These are phyloP conservation scores for Ctena decussata DNA, from an alignment of 2,888 invertebrate species.

Conservation along the genomic window DNA sequence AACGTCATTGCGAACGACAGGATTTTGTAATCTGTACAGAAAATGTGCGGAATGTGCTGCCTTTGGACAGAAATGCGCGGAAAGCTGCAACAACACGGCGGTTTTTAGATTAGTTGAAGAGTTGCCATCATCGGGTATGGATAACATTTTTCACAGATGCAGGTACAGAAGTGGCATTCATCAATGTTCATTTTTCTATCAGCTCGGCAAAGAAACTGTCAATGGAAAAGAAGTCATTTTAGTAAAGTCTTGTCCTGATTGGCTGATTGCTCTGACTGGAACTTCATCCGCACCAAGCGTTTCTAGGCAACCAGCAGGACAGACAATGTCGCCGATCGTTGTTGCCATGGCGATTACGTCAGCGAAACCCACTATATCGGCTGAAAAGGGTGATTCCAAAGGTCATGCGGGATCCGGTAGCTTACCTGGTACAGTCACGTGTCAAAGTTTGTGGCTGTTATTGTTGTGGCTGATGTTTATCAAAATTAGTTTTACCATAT, in stretches of 20 bases:
- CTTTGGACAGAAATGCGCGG: conserved; percentile 31
- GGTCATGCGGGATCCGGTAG: no score
- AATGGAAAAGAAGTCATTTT: conserved; percentile 32
- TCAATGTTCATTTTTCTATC: conserved; percentile 40
- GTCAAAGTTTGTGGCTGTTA: no score
- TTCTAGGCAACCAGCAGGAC: no score
- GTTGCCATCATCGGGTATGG: background rate
- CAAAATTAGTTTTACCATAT: no score
- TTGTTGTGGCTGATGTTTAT: no score
- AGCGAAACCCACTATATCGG: no score
- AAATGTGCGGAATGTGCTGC: conserved; percentile 55
- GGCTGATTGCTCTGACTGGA: background rate
- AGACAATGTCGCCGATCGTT: no score
- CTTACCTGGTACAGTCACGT: no score
- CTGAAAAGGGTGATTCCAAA: no score
- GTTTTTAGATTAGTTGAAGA: conserved; percentile 38
- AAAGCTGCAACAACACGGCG: conserved; percentile 22
- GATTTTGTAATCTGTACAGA: conserved; percentile 47
- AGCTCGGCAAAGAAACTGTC: conserved; percentile 16
- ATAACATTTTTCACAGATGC: conserved; percentile 28
- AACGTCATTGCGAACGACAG: background rate
- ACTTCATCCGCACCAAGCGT: background rate
- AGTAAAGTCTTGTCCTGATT: conserved; percentile 44
- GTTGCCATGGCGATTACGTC: no score
- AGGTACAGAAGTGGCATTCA: conserved; percentile 20